phyloP scores from a whole-genome alignment of 2,113 vertebrate species.

The Carettochelys insculpta region DNA sequence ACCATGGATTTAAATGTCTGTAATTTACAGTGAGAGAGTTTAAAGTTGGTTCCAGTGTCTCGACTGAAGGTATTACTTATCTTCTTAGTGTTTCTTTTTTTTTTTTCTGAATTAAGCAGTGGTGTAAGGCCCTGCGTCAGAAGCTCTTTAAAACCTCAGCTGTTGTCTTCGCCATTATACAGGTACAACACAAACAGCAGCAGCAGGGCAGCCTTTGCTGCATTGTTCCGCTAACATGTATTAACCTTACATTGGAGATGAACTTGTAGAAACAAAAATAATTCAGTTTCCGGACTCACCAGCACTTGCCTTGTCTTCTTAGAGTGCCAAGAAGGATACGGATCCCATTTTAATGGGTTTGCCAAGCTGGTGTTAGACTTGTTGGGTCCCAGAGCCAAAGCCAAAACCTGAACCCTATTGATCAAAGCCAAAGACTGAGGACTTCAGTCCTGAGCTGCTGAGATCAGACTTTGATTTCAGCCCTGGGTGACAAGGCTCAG shows the following conservation, averaged over 20 bases:
- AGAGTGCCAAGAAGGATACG: background rate
- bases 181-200: constrained; percentile 36
- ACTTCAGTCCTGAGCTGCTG: too few relatives aligned
- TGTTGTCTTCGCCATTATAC: background rate
- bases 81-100: constrained; percentile 5
- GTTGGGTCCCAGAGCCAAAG: background rate
- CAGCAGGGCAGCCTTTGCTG: constrained; percentile 3
- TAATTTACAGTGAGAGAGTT: constrained; percentile 15
- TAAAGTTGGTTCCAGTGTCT: background rate
- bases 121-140: constrained; percentile 12
- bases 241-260: background rate
- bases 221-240: background rate
- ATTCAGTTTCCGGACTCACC: background rate
- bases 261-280: constrained; percentile 4
- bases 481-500: too few relatives aligned
- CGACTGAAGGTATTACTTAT: background rate
- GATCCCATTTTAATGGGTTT: too few relatives aligned
- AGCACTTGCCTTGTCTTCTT: background rate
- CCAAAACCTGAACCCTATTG: background rate
- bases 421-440: too few relatives aligned
- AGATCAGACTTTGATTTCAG: too few relatives aligned
- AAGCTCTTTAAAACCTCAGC: background rate
- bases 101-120: constrained; percentile 40
- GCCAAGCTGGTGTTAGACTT: too few relatives aligned
- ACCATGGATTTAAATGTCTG: background rate